Evolutionary conservation across 1,140 invertebrate genomes (phyloP), one percentile per base, ranked within the genome.

Genomic region (Brachionus rubens): DNA sequence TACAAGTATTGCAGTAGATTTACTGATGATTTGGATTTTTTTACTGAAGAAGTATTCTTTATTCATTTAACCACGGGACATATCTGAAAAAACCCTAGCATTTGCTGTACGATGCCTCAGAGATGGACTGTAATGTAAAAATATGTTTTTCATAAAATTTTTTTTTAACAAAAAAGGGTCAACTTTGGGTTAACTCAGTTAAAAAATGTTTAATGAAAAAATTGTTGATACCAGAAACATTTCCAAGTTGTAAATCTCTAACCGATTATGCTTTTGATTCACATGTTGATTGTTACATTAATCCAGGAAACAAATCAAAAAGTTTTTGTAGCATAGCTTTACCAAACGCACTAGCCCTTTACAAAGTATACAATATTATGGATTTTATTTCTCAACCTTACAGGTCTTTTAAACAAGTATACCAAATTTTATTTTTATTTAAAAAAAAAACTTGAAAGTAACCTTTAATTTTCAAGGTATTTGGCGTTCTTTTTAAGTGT

Each of bases 161-260:
- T 16, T 33, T 59, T 41, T 36, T 36, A 36, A 5, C 9, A 36
- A 5, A 36, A 36, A 21, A 65, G 59, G 59, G 59, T 24, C 59
- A 65, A 43, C 21, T 65, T 43, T 65, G 59, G 59, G 24, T 65
- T 43, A 43, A 41, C 16, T 65, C 59, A 43, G 59, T 65, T 43
- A 65, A 43, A 65, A 65, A 65, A 65, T 65, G 59, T 28, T 26
- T 65, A n/a, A 65, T 65, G 59, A 14, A 41, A 30, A 24, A 65
- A 46, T n/a, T 65, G 24, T 16, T 65, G 12, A 24, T 24, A 36
- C 33, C 3, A 5, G 21, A 41, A 65, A 65, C 19, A 2, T 65
- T 65, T 43, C 19, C 59, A 26, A 65, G 10, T 24, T 65, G 59
- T 43, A 43, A 41, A 65, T 65, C 59, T 19, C 26, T 65, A 24